Percentiles rank a stretch among this genome's conserved stretches.
Evolutionary conservation across 1,140 invertebrate genomes (phyloP).

Genomic region (Homalodisca vitripennis): DNA sequence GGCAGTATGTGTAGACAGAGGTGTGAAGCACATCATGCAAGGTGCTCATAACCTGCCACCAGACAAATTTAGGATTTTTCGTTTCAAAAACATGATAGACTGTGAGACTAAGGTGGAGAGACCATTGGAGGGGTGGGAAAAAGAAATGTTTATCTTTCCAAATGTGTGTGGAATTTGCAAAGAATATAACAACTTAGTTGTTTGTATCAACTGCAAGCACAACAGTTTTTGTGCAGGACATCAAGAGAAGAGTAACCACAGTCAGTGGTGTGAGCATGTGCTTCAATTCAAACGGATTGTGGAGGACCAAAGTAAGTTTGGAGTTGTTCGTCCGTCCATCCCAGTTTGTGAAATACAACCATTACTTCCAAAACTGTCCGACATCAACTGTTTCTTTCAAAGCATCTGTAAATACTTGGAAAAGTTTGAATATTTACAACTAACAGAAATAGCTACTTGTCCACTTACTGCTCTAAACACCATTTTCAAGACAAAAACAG

Average conservation of each 20-base stretch:
- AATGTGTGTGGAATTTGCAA: slow-evolving; percentile 58
- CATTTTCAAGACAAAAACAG: background rate
- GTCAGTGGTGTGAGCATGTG: slow-evolving; percentile 46
- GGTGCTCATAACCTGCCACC: slow-evolving; percentile 49
- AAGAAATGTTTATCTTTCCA: slow-evolving; percentile 66
- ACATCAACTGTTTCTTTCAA: background rate
- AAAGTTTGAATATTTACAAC: background rate
- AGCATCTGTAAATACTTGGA: background rate
- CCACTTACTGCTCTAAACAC: background rate
- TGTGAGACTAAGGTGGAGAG: slow-evolving; percentile 58
- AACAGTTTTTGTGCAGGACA: slow-evolving; percentile 34
- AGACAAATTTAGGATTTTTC: slow-evolving; percentile 21
- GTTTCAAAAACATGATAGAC: slow-evolving; percentile 47
- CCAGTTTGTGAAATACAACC: background rate
- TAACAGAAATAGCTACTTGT: background rate
- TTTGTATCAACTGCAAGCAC: slow-evolving; percentile 37
- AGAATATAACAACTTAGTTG: slow-evolving; percentile 40
- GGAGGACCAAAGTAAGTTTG: background rate
- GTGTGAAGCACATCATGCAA: slow-evolving; percentile 36
- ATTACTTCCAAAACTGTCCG: background rate
- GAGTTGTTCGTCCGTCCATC: background rate
- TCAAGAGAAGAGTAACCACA: slow-evolving; percentile 44
- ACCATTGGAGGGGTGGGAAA: slow-evolving; percentile 60
- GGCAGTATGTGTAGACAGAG: slow-evolving; percentile 39
- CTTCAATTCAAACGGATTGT: background rate